Percentiles rank a stretch among this genome's conserved stretches.
These are phyloP conservation scores for Leucosticte australis DNA, from an alignment of 2,113 vertebrate genomes.

Conservation along the genomic window DNA sequence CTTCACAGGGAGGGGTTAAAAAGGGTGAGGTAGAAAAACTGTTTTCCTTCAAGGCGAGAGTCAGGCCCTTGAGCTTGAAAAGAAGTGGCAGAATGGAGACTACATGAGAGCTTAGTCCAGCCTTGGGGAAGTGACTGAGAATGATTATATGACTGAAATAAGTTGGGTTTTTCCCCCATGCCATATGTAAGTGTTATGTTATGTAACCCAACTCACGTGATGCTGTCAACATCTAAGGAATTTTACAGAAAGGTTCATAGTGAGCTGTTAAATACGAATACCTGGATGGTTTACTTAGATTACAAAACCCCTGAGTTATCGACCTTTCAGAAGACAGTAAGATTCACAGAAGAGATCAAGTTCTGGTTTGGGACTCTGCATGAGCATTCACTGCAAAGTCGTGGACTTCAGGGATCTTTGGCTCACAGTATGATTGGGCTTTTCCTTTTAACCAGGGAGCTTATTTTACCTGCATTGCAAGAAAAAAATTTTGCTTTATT, in stretches of 20 bases:
- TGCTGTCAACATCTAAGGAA: background rate
- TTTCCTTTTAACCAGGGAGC: background rate
- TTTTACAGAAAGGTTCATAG: background rate
- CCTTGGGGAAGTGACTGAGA: background rate
- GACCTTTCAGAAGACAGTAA: background rate
- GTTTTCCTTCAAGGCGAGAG: background rate
- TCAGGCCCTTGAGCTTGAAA: background rate
- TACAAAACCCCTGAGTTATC: background rate
- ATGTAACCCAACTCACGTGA: background rate
- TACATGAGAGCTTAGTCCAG: background rate
- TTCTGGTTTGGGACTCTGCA: background rate
- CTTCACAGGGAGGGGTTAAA: background rate
- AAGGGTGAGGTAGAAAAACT: background rate
- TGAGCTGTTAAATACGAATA: background rate
- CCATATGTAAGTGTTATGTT: background rate
- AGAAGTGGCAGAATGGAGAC: background rate
- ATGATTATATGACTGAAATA: background rate
- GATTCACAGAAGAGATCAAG: background rate
- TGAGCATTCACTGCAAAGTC: background rate
- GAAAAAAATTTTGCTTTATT: background rate
- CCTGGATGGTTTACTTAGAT: background rate
- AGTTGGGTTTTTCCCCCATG: rapidly evolving
- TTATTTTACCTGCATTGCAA: background rate
- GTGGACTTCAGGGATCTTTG: background rate
- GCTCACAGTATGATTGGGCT: background rate